A percentile compares a stretch with the other conserved stretches of the same genome.
These are phyloP conservation scores for Phalloptychus januarius DNA, from an alignment of 2,797 vertebrate genomes.

Conservation along the genomic window DNA sequence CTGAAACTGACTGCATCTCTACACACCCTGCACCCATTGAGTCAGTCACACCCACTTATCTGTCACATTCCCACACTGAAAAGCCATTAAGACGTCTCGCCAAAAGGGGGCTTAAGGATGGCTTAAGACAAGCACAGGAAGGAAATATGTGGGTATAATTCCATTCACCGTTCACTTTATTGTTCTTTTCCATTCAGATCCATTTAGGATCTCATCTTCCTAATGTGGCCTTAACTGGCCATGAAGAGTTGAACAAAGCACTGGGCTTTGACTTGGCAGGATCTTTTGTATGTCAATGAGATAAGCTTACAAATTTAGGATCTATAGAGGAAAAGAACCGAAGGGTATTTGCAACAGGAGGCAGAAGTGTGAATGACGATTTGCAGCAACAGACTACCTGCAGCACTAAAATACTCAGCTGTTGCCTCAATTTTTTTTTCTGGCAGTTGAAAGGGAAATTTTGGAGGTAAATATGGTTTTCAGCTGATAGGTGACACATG, in stretches of 20 bases:
- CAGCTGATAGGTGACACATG: constrained; percentile 72
- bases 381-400: constrained; percentile 37
- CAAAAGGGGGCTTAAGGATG: constrained; percentile 51
- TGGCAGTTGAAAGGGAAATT: constrained; percentile 51
- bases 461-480: constrained; percentile 61
- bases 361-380: constrained; percentile 55
- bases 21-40: constrained; percentile 23
- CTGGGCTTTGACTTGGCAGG: constrained; percentile 44
- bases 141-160: constrained; percentile 70
- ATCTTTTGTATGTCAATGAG: constrained; percentile 74
- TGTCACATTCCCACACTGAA: constrained; percentile 32
- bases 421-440: constrained; percentile 41
- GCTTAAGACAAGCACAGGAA: constrained; percentile 60
- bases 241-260: constrained; percentile 64
- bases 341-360: constrained; percentile 55
- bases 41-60: constrained; percentile 27
- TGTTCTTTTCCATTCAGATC: constrained; percentile 79
- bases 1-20: constrained; percentile 32
- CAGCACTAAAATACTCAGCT: constrained; percentile 28
- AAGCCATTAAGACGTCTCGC: constrained; percentile 57
- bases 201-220: constrained; percentile 76
- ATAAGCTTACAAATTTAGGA: constrained; percentile 59
- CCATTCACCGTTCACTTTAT: constrained; percentile 80
- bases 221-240: constrained; percentile 74
- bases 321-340: constrained; percentile 49